Base-by-base conservation (phyloP, 1,140 invertebrate species). In the Gonioctena quinquepunctata region DNA sequence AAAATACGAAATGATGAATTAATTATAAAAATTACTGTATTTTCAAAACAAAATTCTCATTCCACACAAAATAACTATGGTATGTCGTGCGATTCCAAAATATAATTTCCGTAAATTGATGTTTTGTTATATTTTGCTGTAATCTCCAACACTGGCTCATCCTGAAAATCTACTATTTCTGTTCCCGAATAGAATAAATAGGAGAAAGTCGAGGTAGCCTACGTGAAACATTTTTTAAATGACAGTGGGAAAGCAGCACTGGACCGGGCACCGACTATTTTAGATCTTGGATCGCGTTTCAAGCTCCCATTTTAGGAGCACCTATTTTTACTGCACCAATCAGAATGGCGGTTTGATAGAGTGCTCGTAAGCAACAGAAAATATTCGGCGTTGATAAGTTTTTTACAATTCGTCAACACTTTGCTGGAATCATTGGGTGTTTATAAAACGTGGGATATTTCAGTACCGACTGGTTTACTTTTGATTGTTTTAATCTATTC, bases 261-360 rank as follows among this genome's bases (percentile, higher is more conserved):
- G 27, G 68, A 66, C 66, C 66, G 62, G 61, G 27, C 33, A 66
- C 59, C 60, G 67, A 66, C 76, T 76, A 77, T 72, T 77, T 77
- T 77, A 73, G 74, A 72, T 67, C 68, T 72, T 77, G 76, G 84
- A 88, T 88, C 87, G 84, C 85, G 80, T 88, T 88, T 86, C 87
- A 83, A 77, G 84, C 83, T 81, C 81, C 87, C 87, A 88, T 88
- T 88, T 88, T 88, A 86, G 86, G 86, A 86, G 84, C 85, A 87
- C 84, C 85, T 86, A 81, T 82, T 78, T 81, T 81, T 81, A 81
- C 54, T 70, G 69, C 65, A 70, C 79, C 78, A 82, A 80, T 81
- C 65, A 70, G 75, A 76, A 18, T 11, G n/a, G 2, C 42, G 8
- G 18, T 21, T 25, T 8, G 21, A 11, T 21, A 13, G n/a, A 48